Base-by-base conservation (phyloP, 2,113 vertebrate species). In the Capricornis sumatraensis region DNA sequence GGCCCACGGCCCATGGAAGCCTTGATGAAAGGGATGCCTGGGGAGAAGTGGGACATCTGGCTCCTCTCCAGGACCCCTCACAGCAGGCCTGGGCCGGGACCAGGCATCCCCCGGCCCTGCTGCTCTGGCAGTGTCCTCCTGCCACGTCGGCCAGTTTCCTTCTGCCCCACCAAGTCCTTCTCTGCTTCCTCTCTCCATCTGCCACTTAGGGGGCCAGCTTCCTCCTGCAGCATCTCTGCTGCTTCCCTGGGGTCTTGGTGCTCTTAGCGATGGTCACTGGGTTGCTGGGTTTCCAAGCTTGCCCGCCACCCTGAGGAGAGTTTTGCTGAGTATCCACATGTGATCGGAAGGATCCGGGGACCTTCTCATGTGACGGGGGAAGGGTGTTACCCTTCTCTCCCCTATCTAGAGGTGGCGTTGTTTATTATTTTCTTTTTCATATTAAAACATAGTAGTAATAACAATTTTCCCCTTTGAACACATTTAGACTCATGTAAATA, bases 381-480 rank as follows among this genome's bases (percentile, higher is more conserved):
- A 30, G 30, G 43, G 33, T 17, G 6, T 55, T 21, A 55, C 40
- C 15, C 74, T 90, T 85, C 40, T 60, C 21, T 94, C 40, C 62
- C 21, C 55, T 89, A 13, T 50, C 53, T 52, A 60, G 71, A 96
- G 52, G 19, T 30, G 78, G 28, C 11, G 14, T 9, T 36, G 76
- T 76, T 95, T 40, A 57, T 50, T 53, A 43, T 62, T 83, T 87
- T 84, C 36, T 84, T 58, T 94, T 60, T 74, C 78, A 33, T 50
- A 12, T 50, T 81, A 81, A 50, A 81, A 76, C 36, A 74, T 74
- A 27, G 23, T 27, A 43, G 47, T 45, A 78, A 78, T 78, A 50
- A 50, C 47, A 81, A 16, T 33, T 36, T 52, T 55, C 12, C 12
- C 21, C 0, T 83, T 58, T n/a, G 17, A 71, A 8, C 36, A 15